Percentiles rank a stretch among this genome's conserved stretches.
phyloP scores from a whole-genome alignment of 2,797 vertebrate genomes.

The Danio albolineatus region DNA sequence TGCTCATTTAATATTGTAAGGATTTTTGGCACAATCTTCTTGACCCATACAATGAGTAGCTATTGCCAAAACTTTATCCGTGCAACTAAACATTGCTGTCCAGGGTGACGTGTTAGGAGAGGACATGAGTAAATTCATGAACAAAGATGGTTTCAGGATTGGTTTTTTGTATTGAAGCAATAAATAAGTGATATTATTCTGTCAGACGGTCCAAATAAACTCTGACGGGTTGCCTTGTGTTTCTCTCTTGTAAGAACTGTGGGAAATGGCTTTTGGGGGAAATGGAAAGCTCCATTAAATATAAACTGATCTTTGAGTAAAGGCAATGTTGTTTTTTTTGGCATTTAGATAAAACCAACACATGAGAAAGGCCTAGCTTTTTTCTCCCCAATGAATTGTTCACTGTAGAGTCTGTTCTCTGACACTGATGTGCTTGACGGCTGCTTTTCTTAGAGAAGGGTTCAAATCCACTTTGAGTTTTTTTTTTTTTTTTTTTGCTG shows the following conservation, averaged over 20 bases:
- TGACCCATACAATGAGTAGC: too few relatives aligned
- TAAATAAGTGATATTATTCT: not conserved
- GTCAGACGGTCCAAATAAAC: not conserved
- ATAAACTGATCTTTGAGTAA: not conserved
- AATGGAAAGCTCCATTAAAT: not conserved
- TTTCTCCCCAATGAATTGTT: not conserved
- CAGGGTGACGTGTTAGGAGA: not conserved
- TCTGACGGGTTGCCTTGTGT: not conserved
- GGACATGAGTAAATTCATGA: not conserved
- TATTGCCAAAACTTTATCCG: too few relatives aligned
- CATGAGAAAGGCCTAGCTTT: not conserved
- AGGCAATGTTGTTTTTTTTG: not conserved
- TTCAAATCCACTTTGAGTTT: not conserved
- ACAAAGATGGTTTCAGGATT: not conserved
- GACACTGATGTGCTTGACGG: too few relatives aligned
- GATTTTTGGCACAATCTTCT: too few relatives aligned
- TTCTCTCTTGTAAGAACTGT: not conserved
- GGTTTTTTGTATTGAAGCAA: not conserved
- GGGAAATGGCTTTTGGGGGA: not conserved
- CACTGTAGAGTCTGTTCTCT: not conserved
- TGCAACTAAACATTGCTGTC: too few relatives aligned
- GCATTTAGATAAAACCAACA: slow-evolving; percentile 5
- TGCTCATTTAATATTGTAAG: too few relatives aligned
- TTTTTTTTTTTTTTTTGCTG: not conserved
- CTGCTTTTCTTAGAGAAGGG: not conserved